phyloP scores from a whole-genome alignment of 2,797 vertebrate species.

The Sebastes goodei region DNA sequence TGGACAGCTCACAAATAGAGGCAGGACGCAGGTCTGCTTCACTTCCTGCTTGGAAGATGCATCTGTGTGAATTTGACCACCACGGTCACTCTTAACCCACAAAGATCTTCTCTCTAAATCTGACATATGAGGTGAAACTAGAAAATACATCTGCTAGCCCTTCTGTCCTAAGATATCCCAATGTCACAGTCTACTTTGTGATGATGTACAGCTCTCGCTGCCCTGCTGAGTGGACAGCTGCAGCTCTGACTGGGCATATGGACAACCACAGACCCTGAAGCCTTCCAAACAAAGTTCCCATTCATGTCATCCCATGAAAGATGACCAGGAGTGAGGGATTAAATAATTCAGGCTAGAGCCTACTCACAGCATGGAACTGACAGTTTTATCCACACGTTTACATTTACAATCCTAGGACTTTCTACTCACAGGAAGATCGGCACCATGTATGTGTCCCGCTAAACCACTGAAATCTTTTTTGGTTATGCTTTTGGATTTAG shows the following conservation, averaged over 20 bases:
- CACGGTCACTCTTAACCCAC: constrained; percentile 1
- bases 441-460: no score
- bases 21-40: constrained; percentile 11
- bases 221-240: constrained; percentile 32
- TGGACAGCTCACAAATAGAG: constrained; percentile 66
- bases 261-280: neutral
- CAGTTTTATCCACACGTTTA: neutral
- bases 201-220: constrained; percentile 29
- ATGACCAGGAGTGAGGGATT: neutral
- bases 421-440: neutral
- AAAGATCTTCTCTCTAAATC: constrained; percentile 21
- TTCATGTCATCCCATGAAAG: constrained; percentile 11
- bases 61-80: constrained; percentile 8
- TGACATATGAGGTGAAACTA: constrained; percentile 37
- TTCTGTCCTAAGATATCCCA: constrained; percentile 51
- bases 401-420: neutral
- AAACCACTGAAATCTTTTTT: neutral
- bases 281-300: constrained; percentile 27
- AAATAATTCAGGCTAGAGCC: neutral
- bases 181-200: constrained; percentile 30
- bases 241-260: constrained; percentile 12
- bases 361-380: neutral
- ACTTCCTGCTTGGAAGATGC: constrained; percentile 37
- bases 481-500: no score
- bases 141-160: constrained; percentile 36